phyloP scores from a whole-genome alignment of 1,140 invertebrate species.

The Apis florea region DNA sequence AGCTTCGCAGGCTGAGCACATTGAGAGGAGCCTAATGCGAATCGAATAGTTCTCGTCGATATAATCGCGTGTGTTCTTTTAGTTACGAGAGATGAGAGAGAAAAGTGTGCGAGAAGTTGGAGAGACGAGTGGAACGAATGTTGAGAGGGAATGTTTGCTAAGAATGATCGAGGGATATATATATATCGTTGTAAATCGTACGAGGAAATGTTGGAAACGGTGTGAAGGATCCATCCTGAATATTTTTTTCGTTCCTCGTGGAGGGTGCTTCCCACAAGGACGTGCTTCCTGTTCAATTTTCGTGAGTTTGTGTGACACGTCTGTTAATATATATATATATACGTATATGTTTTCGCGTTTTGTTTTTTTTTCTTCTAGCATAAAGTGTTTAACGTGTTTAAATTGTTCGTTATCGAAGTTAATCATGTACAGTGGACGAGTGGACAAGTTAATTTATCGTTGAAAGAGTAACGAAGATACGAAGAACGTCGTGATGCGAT shows the following conservation, averaged over 20 bases:
- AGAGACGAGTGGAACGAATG: not conserved
- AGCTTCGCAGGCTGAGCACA: not conserved
- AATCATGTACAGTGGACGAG: too few relatives aligned
- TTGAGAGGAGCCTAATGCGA: conserved; percentile 15
- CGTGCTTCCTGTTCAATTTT: not conserved
- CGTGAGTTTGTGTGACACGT: not conserved
- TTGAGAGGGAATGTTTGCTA: not conserved
- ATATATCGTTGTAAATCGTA: too few relatives aligned
- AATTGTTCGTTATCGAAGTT: too few relatives aligned
- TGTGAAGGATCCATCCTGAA: conserved; percentile 27
- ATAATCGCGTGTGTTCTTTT: conserved; percentile 54
- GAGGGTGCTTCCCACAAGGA: conserved; percentile 53
- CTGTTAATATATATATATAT: too few relatives aligned
- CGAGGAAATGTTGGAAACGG: not conserved
- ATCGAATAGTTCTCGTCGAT: conserved; percentile 45
- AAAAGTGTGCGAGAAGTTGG: not conserved
- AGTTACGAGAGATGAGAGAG: not conserved
- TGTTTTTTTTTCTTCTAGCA: not conserved
- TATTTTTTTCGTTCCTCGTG: conserved; percentile 28
- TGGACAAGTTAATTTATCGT: too few relatives aligned
- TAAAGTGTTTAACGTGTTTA: not conserved
- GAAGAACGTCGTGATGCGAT: too few relatives aligned
- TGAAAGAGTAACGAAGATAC: too few relatives aligned
- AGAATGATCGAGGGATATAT: too few relatives aligned
- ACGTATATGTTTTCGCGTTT: not conserved